A percentile compares a stretch with the other conserved stretches of the same genome.
Evolutionary conservation across 2,888 invertebrate genomes (phyloP).

Genomic region (Theodoxus fluviatilis): DNA sequence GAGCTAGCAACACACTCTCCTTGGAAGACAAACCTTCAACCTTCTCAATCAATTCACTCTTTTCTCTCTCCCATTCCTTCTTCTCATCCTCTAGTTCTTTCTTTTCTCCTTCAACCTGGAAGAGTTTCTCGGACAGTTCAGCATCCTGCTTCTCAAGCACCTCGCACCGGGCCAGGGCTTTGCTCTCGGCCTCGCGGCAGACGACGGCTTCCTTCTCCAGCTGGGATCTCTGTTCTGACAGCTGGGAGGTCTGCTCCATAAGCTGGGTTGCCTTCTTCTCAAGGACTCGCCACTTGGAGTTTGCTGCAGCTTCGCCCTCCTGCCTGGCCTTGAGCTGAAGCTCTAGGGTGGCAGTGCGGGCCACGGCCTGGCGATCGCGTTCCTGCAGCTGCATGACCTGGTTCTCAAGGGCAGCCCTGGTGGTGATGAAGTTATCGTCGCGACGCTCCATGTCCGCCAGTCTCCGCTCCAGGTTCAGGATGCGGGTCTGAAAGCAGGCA

Average conservation of each 20-base stretch:
- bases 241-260: too few species aligned
- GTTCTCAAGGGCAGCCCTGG: constrained; percentile 22
- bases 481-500: too few species aligned
- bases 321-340: too few species aligned
- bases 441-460: constrained; percentile 36
- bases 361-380: constrained; percentile 1
- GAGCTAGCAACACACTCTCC: constrained; percentile 22
- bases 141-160: constrained; percentile 36
- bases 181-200: too few species aligned
- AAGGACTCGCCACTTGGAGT: too few species aligned
- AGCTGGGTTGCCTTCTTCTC: too few species aligned
- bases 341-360: too few species aligned
- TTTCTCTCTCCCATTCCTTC: constrained; percentile 26
- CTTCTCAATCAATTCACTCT: constrained; percentile 27
- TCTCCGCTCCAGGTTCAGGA: constrained; percentile 34
- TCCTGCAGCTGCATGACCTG: constrained; percentile 14
- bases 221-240: too few species aligned
- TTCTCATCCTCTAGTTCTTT: constrained; percentile 39
- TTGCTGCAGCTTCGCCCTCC: too few species aligned
- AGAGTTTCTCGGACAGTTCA: constrained; percentile 32
- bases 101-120: constrained; percentile 33
- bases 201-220: too few species aligned
- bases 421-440: too few species aligned
- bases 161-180: too few species aligned
- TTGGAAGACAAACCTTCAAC: constrained; percentile 28